These are phyloP conservation scores for Trichopria drosophilae DNA, from an alignment of 2,888 invertebrate species.

Conservation along the genomic window DNA sequence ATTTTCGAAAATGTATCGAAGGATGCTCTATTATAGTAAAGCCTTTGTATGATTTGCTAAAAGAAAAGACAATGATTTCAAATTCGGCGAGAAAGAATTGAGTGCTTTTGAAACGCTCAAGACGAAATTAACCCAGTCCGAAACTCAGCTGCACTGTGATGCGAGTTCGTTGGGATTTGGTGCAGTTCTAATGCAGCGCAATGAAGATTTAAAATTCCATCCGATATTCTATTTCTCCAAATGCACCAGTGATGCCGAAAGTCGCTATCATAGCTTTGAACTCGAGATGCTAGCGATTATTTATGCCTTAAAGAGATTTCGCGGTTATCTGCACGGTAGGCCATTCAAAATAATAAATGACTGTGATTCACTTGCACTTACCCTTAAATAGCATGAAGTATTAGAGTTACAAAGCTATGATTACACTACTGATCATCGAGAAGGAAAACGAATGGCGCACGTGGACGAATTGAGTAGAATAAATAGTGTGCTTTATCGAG, in stretches of 20 bases:
- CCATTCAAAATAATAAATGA: conserved; percentile 43
- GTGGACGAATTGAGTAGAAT: conserved; percentile 38
- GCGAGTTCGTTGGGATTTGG: conserved; percentile 7
- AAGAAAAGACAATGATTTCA: conserved; percentile 36
- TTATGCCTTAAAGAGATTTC: conserved; percentile 39
- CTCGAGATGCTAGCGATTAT: conserved; percentile 41
- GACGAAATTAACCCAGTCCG: background rate
- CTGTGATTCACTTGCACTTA: conserved; percentile 39
- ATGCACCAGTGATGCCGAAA: conserved; percentile 40
- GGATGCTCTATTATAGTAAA: conserved; percentile 26
- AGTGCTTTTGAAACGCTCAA: conserved; percentile 34
- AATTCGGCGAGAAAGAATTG: conserved; percentile 32
- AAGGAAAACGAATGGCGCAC: conserved; percentile 34
- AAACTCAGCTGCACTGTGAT: conserved; percentile 6
- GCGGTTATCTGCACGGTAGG: conserved; percentile 40
- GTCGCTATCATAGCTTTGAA: conserved; percentile 48
- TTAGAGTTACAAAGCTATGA: conserved; percentile 36
- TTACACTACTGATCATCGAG: conserved; percentile 35
- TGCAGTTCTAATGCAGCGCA: conserved; percentile 8
- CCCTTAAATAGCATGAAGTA: conserved; percentile 41
- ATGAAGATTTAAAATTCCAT: background rate
- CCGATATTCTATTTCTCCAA: conserved; percentile 39
- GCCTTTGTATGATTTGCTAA: conserved; percentile 7
- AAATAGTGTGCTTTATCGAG: conserved; percentile 7
- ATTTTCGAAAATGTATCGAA: conserved; percentile 40